phyloP scores from a whole-genome alignment of 2,797 vertebrate genomes.

The Rousettus madagascariensis region DNA sequence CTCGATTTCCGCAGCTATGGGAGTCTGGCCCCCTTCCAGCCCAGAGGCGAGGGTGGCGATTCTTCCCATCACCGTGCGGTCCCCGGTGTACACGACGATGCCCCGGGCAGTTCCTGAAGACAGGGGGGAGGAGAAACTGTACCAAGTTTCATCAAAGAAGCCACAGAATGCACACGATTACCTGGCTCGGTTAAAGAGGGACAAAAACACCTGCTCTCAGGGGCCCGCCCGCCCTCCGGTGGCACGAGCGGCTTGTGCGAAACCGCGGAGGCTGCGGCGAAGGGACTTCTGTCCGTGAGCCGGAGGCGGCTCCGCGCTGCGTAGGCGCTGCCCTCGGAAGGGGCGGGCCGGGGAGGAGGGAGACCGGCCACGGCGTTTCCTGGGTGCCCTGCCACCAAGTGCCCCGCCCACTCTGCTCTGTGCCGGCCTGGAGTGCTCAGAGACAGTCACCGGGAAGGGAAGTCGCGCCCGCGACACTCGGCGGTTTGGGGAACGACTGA shows the following conservation, averaged over 20 bases:
- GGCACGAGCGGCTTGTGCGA: background rate
- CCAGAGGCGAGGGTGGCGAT: constrained; percentile 96
- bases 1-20: constrained; percentile 95
- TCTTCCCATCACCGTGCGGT: constrained; percentile 97
- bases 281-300: background rate
- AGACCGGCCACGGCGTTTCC: background rate
- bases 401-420: background rate
- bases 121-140: fast-evolving
- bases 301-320: background rate
- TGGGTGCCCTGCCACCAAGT: background rate
- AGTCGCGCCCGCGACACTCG: fast-evolving
- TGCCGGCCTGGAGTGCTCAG: background rate
- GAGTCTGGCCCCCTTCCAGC: constrained; percentile 94
- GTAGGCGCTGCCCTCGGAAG: background rate
- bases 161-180: too few relatives aligned
- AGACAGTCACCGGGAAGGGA: background rate
- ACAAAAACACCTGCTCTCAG: background rate
- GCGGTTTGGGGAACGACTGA: too few relatives aligned
- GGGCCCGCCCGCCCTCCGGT: background rate
- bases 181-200: background rate
- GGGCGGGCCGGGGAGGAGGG: fast-evolving
- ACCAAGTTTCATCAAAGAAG: background rate
- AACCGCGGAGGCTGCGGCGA: background rate
- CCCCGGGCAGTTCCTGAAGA: constrained; percentile 93
- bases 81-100: constrained; percentile 95